Evolutionary conservation across 2,888 invertebrate genomes (phyloP), one percentile per base, ranked within the genome.

Genomic region (Schizotus pectinicornis): DNA sequence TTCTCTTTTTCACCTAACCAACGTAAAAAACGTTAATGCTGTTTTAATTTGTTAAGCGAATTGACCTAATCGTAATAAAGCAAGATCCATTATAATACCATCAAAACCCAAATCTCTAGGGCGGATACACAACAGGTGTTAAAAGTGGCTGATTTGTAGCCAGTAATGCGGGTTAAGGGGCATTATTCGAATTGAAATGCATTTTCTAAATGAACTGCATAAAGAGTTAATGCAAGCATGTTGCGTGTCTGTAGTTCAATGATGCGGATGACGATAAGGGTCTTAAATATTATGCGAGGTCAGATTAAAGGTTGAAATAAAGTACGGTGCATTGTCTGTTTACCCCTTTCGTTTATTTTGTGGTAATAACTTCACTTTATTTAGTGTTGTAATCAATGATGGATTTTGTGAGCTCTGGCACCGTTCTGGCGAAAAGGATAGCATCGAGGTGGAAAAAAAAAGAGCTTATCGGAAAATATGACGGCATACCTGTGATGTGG

Each of bases 231-330:
- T 62, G 61, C 59, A 64, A 65, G 65, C 64, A 61, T 62, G 61
- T 68, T 46, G 66, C 68, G 65, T 68, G 68, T 63, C 55, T 60
- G 61, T 51, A 39, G 34, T 54, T 46, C 54, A 47, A 58, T 53
- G 67, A 69, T 67, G 62, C 39, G 61, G 66, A 54, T 48, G 46
- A 45, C 57, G 69, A 71, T 71, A 71, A 68, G 64, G 64, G 63
- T 61, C 61, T 71, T 67, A 66, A 67, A 71, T 68, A 69, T 68
- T 68, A 68, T 64, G 63, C 63, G 67, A 69, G 70, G 70, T 71
- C 70, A 63, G 69, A 71, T 71, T 71, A 72, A 68, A 68, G 69
- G 54, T 50, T 32, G 56, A 45, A 56, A 56, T 56, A 56, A 41
- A 48, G 47, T 47, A 48, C 42, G 35, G 22, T 56, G 48, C 55